Evolutionary conservation across 2,797 vertebrate genomes (phyloP).

Genomic region (Xiphorhynchus erythropygius): DNA sequence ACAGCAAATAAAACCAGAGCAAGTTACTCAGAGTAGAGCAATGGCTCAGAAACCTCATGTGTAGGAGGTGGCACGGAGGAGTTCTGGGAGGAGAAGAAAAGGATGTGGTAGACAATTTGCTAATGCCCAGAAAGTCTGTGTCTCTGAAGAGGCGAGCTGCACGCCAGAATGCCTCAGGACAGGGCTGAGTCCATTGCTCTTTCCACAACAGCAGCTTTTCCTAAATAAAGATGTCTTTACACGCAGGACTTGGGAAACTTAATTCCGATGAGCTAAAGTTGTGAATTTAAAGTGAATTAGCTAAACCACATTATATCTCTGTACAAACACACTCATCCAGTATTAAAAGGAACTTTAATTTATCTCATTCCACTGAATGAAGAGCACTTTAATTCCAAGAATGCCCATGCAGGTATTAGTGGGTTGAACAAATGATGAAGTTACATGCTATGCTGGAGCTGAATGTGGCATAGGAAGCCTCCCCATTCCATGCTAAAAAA

Average conservation of each 20-base stretch:
- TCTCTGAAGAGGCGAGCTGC: not conserved
- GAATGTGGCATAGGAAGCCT: not conserved
- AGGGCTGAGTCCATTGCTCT: constrained; percentile 21
- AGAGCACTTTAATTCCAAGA: constrained; percentile 27
- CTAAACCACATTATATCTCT: constrained; percentile 26
- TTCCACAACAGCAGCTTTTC: constrained; percentile 21
- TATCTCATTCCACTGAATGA: constrained; percentile 16
- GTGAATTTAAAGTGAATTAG: constrained; percentile 40
- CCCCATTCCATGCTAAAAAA: not conserved
- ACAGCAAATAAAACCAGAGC: not conserved
- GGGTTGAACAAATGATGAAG: not conserved
- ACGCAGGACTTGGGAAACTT: not conserved
- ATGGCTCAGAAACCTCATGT: constrained; percentile 34
- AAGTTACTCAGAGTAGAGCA: not conserved
- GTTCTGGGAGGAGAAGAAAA: constrained; percentile 23
- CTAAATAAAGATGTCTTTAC: constrained; percentile 41
- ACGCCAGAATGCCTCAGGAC: not conserved
- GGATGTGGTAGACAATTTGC: constrained; percentile 53
- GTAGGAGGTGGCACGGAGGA: constrained; percentile 6
- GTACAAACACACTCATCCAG: not conserved
- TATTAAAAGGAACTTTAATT: constrained; percentile 27
- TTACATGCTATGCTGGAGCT: not conserved
- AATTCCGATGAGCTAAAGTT: constrained; percentile 39
- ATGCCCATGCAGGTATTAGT: not conserved
- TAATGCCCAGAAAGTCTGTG: constrained; percentile 48